These are phyloP conservation scores for Gallinago undulata DNA, from an alignment of 2,113 vertebrate species.

Conservation along the genomic window DNA sequence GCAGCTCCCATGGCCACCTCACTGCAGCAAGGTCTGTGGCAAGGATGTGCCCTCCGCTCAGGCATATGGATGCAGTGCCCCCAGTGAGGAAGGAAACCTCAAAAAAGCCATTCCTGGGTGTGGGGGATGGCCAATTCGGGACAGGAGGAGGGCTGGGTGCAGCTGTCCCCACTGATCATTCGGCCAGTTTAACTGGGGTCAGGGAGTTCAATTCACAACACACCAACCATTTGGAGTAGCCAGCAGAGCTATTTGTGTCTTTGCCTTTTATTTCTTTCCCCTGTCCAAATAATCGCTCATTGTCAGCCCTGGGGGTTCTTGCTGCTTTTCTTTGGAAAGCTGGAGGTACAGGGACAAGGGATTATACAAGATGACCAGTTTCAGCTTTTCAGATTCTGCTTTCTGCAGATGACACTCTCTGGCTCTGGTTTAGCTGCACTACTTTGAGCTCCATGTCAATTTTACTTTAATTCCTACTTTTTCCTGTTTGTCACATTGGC, in stretches of 20 bases:
- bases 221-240: conserved; percentile 30
- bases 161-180: conserved; percentile 23
- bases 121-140: accelerated
- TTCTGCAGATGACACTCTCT: not conserved
- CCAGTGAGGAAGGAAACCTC: accelerated
- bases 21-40: accelerated
- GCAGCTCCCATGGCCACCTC: not conserved
- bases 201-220: conserved; percentile 57
- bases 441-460: not conserved
- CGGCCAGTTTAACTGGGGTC: conserved; percentile 25
- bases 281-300: not conserved
- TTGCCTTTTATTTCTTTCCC: not conserved
- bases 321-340: not conserved
- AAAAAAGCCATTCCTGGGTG: not conserved
- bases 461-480: not conserved
- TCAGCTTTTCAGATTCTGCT: not conserved
- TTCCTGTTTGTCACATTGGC: not conserved
- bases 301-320: not conserved
- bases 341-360: not conserved
- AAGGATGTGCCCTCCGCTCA: not conserved
- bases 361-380: not conserved
- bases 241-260: conserved; percentile 34
- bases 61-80: not conserved
- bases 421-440: not conserved
- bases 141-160: not conserved